These are phyloP conservation scores for Saturnia pavonia DNA, from an alignment of 2,888 invertebrate genomes.

Conservation along the genomic window DNA sequence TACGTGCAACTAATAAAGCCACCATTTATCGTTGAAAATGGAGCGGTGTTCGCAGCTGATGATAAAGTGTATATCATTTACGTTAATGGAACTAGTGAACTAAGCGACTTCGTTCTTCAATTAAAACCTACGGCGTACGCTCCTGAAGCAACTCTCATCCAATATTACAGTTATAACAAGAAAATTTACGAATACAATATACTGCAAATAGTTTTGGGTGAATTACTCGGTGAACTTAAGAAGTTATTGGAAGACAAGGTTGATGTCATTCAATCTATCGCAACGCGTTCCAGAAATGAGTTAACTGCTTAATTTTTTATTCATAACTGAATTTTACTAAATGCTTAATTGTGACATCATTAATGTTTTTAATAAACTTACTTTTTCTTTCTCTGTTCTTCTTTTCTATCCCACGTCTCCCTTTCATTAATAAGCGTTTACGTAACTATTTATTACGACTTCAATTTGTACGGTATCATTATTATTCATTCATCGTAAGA, in stretches of 20 bases:
- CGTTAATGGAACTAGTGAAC: slow-evolving; percentile 49
- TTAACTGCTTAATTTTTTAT: slow-evolving; percentile 27
- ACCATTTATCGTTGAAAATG: slow-evolving; percentile 47
- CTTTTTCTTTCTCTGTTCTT: too few species aligned
- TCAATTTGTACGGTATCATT: too few species aligned
- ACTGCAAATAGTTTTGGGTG: slow-evolving; percentile 32
- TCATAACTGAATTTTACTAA: not conserved
- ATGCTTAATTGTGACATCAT: not conserved
- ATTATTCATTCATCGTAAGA: too few species aligned
- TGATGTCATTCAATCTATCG: slow-evolving; percentile 44
- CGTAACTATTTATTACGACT: too few species aligned
- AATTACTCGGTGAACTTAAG: slow-evolving; percentile 38
- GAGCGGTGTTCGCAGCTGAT: slow-evolving; percentile 47
- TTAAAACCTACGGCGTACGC: slow-evolving; percentile 53
- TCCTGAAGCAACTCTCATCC: slow-evolving; percentile 51
- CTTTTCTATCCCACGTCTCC: too few species aligned
- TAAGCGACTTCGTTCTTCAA: slow-evolving; percentile 37
- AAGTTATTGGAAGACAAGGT: slow-evolving; percentile 39
- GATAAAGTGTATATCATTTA: slow-evolving; percentile 44
- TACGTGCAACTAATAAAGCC: slow-evolving; percentile 49
- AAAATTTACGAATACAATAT: slow-evolving; percentile 65
- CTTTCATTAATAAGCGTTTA: too few species aligned
- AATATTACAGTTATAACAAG: slow-evolving; percentile 59
- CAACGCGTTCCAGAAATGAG: slow-evolving; percentile 38
- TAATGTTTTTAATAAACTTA: slow-evolving; percentile 21